A percentile compares a stretch with the other conserved stretches of the same genome.
These are phyloP conservation scores for Anthonomus grandis DNA, from an alignment of 1,140 invertebrate genomes.

Conservation along the genomic window DNA sequence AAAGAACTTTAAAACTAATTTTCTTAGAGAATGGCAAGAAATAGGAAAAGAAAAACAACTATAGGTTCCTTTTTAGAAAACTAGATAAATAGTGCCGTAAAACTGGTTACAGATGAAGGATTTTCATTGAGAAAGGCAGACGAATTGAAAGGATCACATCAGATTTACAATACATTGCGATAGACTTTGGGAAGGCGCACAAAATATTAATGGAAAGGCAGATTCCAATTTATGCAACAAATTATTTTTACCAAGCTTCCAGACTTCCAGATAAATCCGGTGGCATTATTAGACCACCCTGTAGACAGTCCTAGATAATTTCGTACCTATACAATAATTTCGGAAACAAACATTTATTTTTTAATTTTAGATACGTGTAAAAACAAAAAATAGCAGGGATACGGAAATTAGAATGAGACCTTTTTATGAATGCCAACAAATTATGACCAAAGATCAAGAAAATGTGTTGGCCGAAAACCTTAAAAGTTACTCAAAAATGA, in stretches of 20 bases:
- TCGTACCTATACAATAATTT: constrained; percentile 4
- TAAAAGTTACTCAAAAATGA: constrained; percentile 39
- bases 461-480: constrained; percentile 32
- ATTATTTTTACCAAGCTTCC: constrained; percentile 3
- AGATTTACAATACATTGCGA: not conserved
- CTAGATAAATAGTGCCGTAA: not conserved
- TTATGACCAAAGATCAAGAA: constrained; percentile 13
- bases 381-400: not conserved
- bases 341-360: not conserved
- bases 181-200: not conserved
- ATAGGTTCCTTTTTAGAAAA: not conserved
- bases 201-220: not conserved
- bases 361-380: not conserved
- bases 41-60: not conserved
- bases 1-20: not conserved
- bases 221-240: constrained; percentile 8
- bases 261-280: not conserved
- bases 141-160: not conserved
- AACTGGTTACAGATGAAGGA: not conserved
- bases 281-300: not conserved
- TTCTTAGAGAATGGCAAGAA: not conserved
- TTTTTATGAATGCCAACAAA: constrained; percentile 8
- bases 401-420: not conserved
- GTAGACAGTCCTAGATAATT: not conserved
- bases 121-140: not conserved